phyloP scores from a whole-genome alignment of 2,797 vertebrate genomes.

The Falco biarmicus region DNA sequence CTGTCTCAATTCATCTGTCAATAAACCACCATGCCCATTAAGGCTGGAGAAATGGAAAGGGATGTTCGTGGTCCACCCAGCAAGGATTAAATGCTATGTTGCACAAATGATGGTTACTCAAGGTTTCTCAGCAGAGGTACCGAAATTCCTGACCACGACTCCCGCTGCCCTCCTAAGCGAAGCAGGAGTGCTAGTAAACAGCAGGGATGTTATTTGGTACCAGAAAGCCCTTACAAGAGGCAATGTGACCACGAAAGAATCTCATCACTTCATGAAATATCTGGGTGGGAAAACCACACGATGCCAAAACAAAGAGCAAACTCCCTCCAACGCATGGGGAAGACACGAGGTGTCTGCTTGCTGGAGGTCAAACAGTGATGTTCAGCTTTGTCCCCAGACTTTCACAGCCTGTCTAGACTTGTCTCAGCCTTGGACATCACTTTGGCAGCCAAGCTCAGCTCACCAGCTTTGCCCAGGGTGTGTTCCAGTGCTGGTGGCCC shows the following conservation, averaged over 20 bases:
- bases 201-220: neutral
- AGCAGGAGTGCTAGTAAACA: neutral
- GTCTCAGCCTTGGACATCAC: neutral
- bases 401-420: neutral
- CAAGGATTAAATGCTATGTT: neutral
- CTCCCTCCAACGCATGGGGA: fast-evolving
- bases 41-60: slow-evolving; percentile 23
- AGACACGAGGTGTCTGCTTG: fast-evolving
- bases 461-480: neutral
- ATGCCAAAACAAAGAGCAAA: neutral
- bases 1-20: slow-evolving; percentile 67
- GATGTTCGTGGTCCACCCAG: neutral
- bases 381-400: neutral
- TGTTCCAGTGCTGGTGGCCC: fast-evolving
- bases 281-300: fast-evolving
- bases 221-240: neutral
- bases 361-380: neutral
- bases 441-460: neutral
- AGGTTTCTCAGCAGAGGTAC: neutral
- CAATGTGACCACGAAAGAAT: neutral
- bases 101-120: neutral
- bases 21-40: slow-evolving; percentile 36
- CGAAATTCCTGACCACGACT: neutral
- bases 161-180: neutral
- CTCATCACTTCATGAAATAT: neutral